A percentile compares a stretch with the other conserved stretches of the same genome.
Conservation (phyloP, 2,113 vertebrate genomes). For the Rhea pennata region DNA sequence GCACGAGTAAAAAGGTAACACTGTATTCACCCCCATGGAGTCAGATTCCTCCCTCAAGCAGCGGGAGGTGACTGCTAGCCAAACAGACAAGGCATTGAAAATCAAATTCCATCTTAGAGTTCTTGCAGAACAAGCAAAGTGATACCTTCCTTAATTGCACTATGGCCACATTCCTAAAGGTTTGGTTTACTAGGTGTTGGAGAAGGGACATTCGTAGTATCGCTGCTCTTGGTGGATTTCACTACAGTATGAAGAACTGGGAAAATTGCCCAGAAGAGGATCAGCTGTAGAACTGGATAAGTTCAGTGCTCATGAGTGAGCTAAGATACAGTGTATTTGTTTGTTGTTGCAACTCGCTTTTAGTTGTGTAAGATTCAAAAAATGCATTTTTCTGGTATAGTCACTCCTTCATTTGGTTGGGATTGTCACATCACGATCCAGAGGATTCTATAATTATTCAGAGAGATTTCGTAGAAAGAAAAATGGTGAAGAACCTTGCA, state of each 20-base stretch:
- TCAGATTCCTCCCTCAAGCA: neutral
- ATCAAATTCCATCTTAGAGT: neutral
- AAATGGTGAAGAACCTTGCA: neutral
- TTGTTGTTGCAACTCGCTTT: neutral
- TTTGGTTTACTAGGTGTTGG: neutral
- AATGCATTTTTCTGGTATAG: neutral
- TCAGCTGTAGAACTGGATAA: neutral
- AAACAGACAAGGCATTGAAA: neutral
- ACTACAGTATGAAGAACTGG: neutral
- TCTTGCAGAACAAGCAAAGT: neutral
- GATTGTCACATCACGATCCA: neutral
- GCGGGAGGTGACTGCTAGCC: neutral
- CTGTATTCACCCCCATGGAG: neutral
- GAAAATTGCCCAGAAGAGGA: neutral
- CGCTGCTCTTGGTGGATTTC: neutral
- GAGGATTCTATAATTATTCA: neutral
- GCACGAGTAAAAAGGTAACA: neutral
- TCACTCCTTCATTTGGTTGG: neutral
- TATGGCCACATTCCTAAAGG: neutral
- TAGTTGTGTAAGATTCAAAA: neutral
- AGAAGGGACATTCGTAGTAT: neutral
- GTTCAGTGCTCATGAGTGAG: neutral
- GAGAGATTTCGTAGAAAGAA: neutral
- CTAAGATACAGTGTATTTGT: neutral
- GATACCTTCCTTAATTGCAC: neutral